A percentile compares a stretch with the other conserved stretches of the same genome.
These are phyloP conservation scores for Chitala chitala DNA, from an alignment of 2,113 vertebrate genomes.

Conservation along the genomic window DNA sequence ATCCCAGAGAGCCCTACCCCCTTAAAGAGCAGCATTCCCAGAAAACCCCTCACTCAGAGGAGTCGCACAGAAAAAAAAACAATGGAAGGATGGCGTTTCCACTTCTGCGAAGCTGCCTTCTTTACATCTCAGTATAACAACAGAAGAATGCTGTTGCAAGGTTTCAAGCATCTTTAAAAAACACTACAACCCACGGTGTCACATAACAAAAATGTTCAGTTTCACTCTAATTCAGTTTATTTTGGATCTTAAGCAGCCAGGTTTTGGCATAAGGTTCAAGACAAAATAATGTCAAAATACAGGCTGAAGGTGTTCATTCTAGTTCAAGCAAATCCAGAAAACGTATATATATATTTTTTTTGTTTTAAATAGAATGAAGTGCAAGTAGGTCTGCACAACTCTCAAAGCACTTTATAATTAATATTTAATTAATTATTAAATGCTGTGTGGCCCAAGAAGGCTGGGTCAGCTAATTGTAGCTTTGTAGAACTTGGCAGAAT, in stretches of 20 bases:
- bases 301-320: slow-evolving; percentile 29
- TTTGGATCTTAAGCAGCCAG: too few species aligned
- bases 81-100: slow-evolving; percentile 23
- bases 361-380: slow-evolving; percentile 54
- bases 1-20: slow-evolving; percentile 17
- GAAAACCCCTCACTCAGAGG: slow-evolving; percentile 4
- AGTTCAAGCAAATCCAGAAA: slow-evolving; percentile 26
- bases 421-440: slow-evolving; percentile 28
- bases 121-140: slow-evolving; percentile 6
- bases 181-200: background rate
- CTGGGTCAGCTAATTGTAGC: slow-evolving; percentile 21
- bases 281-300: slow-evolving; percentile 5
- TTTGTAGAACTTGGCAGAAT: slow-evolving; percentile 2
- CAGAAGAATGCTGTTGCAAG: background rate
- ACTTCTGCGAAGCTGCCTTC: slow-evolving; percentile 23
- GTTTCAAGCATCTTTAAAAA: slow-evolving; percentile 12
- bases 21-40: slow-evolving; percentile 20
- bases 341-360: slow-evolving; percentile 21
- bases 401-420: slow-evolving; percentile 66
- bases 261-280: background rate
- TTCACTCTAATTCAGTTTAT: too few species aligned
- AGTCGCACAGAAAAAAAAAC: slow-evolving; percentile 29
- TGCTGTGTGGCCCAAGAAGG: slow-evolving; percentile 33
- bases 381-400: slow-evolving; percentile 62
- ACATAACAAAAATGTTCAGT: background rate